phyloP scores from a whole-genome alignment of 1,140 invertebrate species.

The Diploscapter pachys region DNA sequence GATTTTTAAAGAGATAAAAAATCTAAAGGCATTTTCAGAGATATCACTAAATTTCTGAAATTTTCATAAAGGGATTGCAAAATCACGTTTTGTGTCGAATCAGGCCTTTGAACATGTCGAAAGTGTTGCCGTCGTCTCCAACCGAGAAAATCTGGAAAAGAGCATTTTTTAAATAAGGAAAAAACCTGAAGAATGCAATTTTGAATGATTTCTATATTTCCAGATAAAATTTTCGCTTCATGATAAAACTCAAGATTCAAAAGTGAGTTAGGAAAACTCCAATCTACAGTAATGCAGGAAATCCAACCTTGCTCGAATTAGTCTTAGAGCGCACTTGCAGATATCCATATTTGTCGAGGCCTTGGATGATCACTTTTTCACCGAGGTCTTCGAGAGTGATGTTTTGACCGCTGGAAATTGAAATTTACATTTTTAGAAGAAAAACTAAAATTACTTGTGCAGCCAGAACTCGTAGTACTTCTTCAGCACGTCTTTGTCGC shows the following conservation, averaged over 20 bases:
- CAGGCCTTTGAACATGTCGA: slow-evolving; percentile 78
- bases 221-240: no score
- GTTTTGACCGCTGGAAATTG: slow-evolving; percentile 66
- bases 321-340: slow-evolving; percentile 70
- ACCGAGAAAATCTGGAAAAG: slow-evolving; percentile 69
- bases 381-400: slow-evolving; percentile 69
- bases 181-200: no score
- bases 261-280: not conserved
- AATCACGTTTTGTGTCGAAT: slow-evolving; percentile 47
- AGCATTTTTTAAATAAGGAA: not conserved
- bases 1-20: no score
- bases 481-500: slow-evolving; percentile 70
- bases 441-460: slow-evolving; percentile 68
- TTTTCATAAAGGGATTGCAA: no score
- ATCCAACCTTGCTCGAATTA: slow-evolving; percentile 15
- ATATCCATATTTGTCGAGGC: slow-evolving; percentile 82
- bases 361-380: slow-evolving; percentile 66
- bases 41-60: no score
- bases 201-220: no score
- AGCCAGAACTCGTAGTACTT: slow-evolving; percentile 85
- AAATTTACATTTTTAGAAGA: not conserved
- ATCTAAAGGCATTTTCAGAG: no score
- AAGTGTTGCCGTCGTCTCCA: slow-evolving; percentile 90
- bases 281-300: not conserved
- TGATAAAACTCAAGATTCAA: no score